Evolutionary conservation across 2,113 vertebrate species (phyloP).

Genomic region (Oxygymnocypris stewartii): DNA sequence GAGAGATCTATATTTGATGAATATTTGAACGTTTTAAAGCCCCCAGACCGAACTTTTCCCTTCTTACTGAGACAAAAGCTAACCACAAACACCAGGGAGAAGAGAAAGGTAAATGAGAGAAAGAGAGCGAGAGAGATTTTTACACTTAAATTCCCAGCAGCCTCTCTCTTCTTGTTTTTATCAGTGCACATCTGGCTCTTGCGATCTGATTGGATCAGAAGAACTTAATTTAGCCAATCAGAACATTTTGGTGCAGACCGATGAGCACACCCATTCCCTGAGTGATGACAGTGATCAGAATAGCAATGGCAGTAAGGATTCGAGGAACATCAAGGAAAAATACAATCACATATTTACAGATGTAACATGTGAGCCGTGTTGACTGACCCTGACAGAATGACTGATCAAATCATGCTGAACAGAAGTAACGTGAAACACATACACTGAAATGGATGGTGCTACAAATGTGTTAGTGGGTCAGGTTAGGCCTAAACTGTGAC

Average conservation of each 20-base stretch:
- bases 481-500: not conserved
- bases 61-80: conserved; percentile 55
- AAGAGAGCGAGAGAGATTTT: conserved; percentile 30
- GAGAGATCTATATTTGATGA: conserved; percentile 74
- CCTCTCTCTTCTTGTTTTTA: conserved; percentile 39
- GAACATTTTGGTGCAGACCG: conserved; percentile 16
- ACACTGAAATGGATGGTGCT: not conserved
- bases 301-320: conserved; percentile 37
- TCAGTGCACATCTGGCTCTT: conserved; percentile 49
- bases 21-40: conserved; percentile 74
- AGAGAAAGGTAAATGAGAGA: conserved; percentile 42
- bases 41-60: conserved; percentile 66
- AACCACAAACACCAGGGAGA: conserved; percentile 44
- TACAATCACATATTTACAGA: not conserved
- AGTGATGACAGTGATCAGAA: conserved; percentile 36
- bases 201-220: conserved; percentile 38
- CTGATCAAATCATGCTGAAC: conserved; percentile 17
- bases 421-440: not conserved
- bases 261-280: conserved; percentile 25
- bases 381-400: not conserved
- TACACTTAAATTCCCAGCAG: conserved; percentile 14
- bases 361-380: conserved; percentile 9
- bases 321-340: conserved; percentile 25
- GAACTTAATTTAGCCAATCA: conserved; percentile 39
- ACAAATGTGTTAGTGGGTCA: not conserved